Evolutionary conservation across 2,888 invertebrate genomes (phyloP).

Genomic region (Drosophila anomalata): DNA sequence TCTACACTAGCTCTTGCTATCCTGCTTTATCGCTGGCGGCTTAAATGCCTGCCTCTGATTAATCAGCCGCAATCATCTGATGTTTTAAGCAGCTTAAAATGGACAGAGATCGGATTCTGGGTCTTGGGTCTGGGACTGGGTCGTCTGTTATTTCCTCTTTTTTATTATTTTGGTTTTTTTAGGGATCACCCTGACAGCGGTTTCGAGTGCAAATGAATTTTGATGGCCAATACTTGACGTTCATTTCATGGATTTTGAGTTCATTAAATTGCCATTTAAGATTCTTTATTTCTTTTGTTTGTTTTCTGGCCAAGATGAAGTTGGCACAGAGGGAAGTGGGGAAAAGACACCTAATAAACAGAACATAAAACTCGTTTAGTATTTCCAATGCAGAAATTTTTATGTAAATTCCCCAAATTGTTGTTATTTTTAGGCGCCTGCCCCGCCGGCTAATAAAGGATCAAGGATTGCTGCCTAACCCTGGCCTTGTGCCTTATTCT

Average conservation of each 20-base stretch:
- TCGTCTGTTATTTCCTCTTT: background rate
- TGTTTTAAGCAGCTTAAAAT: constrained; percentile 78
- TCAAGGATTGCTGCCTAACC: constrained; percentile 43
- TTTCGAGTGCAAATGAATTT: constrained; percentile 74
- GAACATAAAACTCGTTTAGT: constrained; percentile 58
- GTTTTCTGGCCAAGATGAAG: constrained; percentile 12
- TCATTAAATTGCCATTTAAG: constrained; percentile 78
- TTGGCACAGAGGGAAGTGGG: background rate
- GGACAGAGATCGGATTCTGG: constrained; percentile 27
- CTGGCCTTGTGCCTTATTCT: constrained; percentile 15
- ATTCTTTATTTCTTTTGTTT: constrained; percentile 70
- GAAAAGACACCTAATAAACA: constrained; percentile 56
- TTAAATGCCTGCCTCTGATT: constrained; percentile 78
- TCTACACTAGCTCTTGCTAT: constrained; percentile 12
- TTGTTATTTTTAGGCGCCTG: constrained; percentile 59
- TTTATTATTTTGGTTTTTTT: background rate
- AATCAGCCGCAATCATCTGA: constrained; percentile 80
- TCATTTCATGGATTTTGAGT: constrained; percentile 77
- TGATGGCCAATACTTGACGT: constrained; percentile 72
- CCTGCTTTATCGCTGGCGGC: constrained; percentile 45
- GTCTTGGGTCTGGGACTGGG: constrained; percentile 12
- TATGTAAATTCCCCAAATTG: constrained; percentile 77
- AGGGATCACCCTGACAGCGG: constrained; percentile 46
- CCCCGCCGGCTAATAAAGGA: constrained; percentile 43
- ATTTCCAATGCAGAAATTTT: constrained; percentile 55